Percentiles rank a stretch among this genome's conserved stretches.
phyloP scores from a whole-genome alignment of 53 echinoderm and acorn worm species.

The Antedon mediterranea region DNA sequence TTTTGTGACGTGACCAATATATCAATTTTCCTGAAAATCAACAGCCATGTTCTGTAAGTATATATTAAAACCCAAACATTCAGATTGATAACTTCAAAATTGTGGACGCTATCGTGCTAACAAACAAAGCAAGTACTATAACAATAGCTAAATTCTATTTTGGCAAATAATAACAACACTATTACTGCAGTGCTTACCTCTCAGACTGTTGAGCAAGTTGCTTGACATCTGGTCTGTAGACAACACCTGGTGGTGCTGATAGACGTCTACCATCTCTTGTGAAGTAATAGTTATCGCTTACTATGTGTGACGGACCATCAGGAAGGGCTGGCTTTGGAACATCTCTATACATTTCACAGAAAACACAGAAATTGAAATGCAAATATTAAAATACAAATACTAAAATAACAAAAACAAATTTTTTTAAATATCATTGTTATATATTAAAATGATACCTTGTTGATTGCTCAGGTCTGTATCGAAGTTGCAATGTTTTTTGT shows the following conservation, averaged over 20 bases:
- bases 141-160: no score
- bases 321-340: constrained; percentile 63
- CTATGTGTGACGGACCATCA: constrained; percentile 55
- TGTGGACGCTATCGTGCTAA: no score
- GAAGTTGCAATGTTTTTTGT: constrained; percentile 15
- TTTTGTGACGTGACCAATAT: no score
- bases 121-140: no score
- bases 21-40: no score
- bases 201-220: constrained; percentile 34
- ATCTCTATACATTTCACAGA: constrained; percentile 19
- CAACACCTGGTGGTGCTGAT: constrained; percentile 28
- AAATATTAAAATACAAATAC: no score
- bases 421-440: no score
- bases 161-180: no score
- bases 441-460: constrained; percentile 23
- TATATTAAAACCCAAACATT: no score
- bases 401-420: no score
- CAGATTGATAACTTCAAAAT: no score
- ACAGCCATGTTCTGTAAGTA: no score
- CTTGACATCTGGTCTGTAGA: constrained; percentile 45
- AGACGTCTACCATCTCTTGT: constrained; percentile 62
- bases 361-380: not conserved
- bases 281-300: constrained; percentile 63
- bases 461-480: constrained; percentile 30
- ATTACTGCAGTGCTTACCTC: constrained; percentile 20